Conservation (phyloP, 2,888 invertebrate genomes). For the Pseudoips prasinana region DNA sequence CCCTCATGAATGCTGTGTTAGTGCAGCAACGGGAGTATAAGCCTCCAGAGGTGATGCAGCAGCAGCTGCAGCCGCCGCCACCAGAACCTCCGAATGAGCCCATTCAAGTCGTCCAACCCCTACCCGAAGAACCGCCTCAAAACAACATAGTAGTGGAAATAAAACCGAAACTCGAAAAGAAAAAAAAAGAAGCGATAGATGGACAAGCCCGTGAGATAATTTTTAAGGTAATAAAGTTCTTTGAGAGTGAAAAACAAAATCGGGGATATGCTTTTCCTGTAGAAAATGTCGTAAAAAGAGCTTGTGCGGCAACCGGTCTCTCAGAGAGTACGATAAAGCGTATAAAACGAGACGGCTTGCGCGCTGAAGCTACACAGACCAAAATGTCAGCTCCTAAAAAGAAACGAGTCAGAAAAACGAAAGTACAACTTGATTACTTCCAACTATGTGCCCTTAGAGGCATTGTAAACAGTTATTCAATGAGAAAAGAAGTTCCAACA, state of each 20-base stretch:
- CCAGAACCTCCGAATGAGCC: conserved; percentile 30
- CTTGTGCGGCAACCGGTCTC: conserved; percentile 70
- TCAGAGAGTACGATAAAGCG: conserved; percentile 74
- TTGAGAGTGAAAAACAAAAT: conserved; percentile 75
- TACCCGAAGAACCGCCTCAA: conserved; percentile 21
- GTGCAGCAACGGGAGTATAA: conserved; percentile 36
- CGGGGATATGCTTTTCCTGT: conserved; percentile 73
- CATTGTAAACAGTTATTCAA: conserved; percentile 68
- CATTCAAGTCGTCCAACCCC: conserved; percentile 19
- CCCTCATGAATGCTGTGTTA: conserved; percentile 34
- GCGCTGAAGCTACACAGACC: conserved; percentile 70
- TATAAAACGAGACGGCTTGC: conserved; percentile 67
- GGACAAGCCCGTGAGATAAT: conserved; percentile 73
- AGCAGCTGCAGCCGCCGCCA: conserved; percentile 25
- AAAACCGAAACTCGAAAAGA: conserved; percentile 59
- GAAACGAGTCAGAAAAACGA: conserved; percentile 69
- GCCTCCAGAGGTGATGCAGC: conserved; percentile 8
- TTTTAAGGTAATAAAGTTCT: conserved; percentile 73
- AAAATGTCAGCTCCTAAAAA: conserved; percentile 73
- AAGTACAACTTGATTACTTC: conserved; percentile 71
- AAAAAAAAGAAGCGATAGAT: conserved; percentile 74
- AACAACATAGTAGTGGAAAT: conserved; percentile 33
- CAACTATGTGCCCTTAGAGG: conserved; percentile 67
- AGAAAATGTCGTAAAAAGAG: conserved; percentile 71
- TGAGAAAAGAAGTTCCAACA: conserved; percentile 70